Evolutionary conservation across 2,888 invertebrate genomes (phyloP), one percentile per base, ranked within the genome.

Genomic region (Trachelus tabidus): DNA sequence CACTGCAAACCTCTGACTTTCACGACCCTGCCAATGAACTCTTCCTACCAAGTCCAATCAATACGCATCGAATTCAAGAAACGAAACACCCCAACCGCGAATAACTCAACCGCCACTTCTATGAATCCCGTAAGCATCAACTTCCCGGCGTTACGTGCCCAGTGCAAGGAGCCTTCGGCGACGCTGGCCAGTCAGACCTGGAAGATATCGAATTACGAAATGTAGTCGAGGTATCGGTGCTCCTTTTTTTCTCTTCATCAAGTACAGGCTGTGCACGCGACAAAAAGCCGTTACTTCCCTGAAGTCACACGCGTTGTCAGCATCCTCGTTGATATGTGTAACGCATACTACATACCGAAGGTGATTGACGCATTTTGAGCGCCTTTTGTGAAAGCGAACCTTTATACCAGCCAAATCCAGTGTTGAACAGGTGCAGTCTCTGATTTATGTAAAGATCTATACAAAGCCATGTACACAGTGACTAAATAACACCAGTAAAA

Each of bases 241-340:
- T 9, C 15, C 15, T 34, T 31, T 71, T 71, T 23, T 71, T 71
- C 9, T 23, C 56, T 56, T 56, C 56, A 56, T 71, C 71, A 12
- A 71, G 71, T 71, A 34, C 31, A 31, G 12, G 11, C 71, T 31
- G 15, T 71, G 31, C 71, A 71, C 71, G 71, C 71, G 71, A 71
- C 15, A 71, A 71, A 71, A 71, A 71, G 33, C 71, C 71, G 71
- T 71, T 71, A 71, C 33, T 71, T 71, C 71, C 71, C 71, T 34
- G 71, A 71, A 71, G 71, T 71, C 71, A 34, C 31, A 12, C 71
- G 33, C 71, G 34, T 3, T 71, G 71, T 71, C 71, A 34, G 71
- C 71, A 56, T 56, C 56, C 23, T 56, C 56, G 56, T 56, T 56
- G 1, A 2, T 56, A 56, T 23, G 56, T 23, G 23, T 56, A 56